Conservation (phyloP, 2,888 invertebrate species). For the Tetropium fuscum region DNA sequence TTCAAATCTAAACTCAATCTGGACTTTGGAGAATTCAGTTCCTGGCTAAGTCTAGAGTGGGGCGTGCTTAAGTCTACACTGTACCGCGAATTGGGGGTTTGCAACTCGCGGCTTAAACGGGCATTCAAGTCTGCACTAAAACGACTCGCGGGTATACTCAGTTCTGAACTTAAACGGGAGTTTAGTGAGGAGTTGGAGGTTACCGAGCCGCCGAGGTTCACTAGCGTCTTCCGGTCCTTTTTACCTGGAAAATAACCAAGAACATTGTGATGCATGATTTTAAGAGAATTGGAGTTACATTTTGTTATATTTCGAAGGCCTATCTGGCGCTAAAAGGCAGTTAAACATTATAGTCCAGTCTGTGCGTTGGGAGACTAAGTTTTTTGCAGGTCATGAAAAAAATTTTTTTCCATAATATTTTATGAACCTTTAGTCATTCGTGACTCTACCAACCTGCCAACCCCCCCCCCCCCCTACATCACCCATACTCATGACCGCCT, state of each 20-base stretch:
- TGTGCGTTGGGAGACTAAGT: no score
- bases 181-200: slow-evolving; percentile 71
- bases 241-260: slow-evolving; percentile 58
- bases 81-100: slow-evolving; percentile 75
- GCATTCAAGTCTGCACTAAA: slow-evolving; percentile 69
- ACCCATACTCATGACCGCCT: no score
- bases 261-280: no score
- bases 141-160: slow-evolving; percentile 72
- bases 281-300: no score
- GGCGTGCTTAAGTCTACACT: slow-evolving; percentile 77
- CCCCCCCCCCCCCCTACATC: no score
- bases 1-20: slow-evolving; percentile 73
- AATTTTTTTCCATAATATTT: no score
- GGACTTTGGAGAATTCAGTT: slow-evolving; percentile 72
- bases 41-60: slow-evolving; percentile 69
- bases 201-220: slow-evolving; percentile 69
- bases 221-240: slow-evolving; percentile 75
- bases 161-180: slow-evolving; percentile 73
- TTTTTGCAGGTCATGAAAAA: no score
- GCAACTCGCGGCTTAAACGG: slow-evolving; percentile 67
- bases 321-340: no score
- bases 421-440: no score
- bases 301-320: no score
- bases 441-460: no score
- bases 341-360: no score